Evolutionary conservation across 2,888 invertebrate genomes (phyloP).

Genomic region (Malacosoma neustria): DNA sequence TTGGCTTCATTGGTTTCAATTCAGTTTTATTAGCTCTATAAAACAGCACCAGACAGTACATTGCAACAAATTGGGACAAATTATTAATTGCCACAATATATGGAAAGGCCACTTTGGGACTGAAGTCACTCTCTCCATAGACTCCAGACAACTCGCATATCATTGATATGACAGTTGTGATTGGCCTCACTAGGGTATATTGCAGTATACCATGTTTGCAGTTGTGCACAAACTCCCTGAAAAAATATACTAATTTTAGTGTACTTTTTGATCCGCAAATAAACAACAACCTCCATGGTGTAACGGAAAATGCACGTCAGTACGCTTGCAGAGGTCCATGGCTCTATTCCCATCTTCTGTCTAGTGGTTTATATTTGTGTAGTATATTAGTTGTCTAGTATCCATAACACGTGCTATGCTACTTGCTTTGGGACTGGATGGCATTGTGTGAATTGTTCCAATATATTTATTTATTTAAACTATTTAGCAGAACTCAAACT

Average conservation of each 20-base stretch:
- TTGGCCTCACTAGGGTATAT: slow-evolving; percentile 92
- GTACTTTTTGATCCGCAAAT: too few species aligned
- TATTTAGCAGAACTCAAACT: too few species aligned
- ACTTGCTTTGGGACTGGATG: too few species aligned
- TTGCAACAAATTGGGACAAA: slow-evolving; percentile 94
- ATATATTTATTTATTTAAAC: too few species aligned
- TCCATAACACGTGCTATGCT: too few species aligned
- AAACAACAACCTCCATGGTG: too few species aligned
- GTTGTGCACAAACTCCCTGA: slow-evolving; percentile 91
- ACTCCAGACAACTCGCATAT: slow-evolving; percentile 89
- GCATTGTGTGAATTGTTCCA: too few species aligned
- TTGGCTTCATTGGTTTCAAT: slow-evolving; percentile 92
- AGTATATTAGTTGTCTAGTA: too few species aligned
- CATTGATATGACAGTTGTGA: slow-evolving; percentile 92
- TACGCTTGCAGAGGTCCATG: too few species aligned
- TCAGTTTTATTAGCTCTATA: slow-evolving; percentile 92
- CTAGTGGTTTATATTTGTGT: too few species aligned
- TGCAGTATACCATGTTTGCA: slow-evolving; percentile 98
- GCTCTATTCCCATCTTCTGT: too few species aligned
- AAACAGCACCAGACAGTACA: slow-evolving; percentile 96
- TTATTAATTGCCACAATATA: slow-evolving; percentile 93
- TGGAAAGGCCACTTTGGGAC: slow-evolving; percentile 88
- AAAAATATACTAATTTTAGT: slow-evolving; percentile 32
- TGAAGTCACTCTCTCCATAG: slow-evolving; percentile 94
- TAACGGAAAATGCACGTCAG: too few species aligned